Conservation (phyloP, 2,888 invertebrate species). For the Tethea ocularis region DNA sequence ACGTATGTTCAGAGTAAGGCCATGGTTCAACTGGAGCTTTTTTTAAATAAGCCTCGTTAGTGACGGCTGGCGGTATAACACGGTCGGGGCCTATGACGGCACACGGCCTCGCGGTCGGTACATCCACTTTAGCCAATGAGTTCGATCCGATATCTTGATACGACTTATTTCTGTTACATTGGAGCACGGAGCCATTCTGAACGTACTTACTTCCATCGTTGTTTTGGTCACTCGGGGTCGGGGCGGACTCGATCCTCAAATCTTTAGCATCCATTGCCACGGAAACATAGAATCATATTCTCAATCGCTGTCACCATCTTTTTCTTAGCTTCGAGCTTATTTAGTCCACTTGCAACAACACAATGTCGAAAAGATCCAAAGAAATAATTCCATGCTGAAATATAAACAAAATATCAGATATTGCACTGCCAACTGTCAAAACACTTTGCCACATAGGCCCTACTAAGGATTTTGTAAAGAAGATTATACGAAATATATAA, state of each 20-base stretch:
- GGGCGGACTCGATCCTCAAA: constrained; percentile 62
- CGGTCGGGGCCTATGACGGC: constrained; percentile 80
- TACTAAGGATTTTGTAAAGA: constrained; percentile 16
- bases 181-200: constrained; percentile 54
- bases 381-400: constrained; percentile 69
- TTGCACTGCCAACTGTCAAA: constrained; percentile 78
- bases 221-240: constrained; percentile 64
- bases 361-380: constrained; percentile 36
- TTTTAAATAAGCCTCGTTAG: constrained; percentile 60
- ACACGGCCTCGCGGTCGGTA: constrained; percentile 69
- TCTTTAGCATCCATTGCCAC: constrained; percentile 79
- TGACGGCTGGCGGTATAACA: constrained; percentile 58
- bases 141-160: constrained; percentile 70
- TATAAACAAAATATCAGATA: constrained; percentile 76
- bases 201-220: constrained; percentile 73
- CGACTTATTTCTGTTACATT: constrained; percentile 64
- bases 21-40: constrained; percentile 64
- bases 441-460: constrained; percentile 76
- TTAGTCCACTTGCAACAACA: constrained; percentile 31
- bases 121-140: constrained; percentile 71
- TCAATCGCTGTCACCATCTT: constrained; percentile 62
- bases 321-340: constrained; percentile 29
- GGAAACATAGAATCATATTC: constrained; percentile 50
- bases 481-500: constrained; percentile 20
- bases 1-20: constrained; percentile 56